phyloP scores from a whole-genome alignment of 2,888 invertebrate genomes.

The Phymatocera aterrima region DNA sequence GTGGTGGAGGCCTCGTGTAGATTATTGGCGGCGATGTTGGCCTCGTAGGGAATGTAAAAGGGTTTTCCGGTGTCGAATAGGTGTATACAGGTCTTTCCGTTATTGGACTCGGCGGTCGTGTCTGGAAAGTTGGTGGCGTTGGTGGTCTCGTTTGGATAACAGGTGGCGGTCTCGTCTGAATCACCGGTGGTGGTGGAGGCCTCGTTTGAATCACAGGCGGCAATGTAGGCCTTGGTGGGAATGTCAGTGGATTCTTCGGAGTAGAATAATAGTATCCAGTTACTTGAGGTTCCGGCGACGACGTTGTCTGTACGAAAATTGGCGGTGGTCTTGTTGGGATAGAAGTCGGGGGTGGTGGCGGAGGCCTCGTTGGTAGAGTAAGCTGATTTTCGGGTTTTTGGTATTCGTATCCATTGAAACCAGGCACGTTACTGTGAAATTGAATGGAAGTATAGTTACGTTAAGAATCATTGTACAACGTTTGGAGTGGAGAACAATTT shows the following conservation, averaged over 20 bases:
- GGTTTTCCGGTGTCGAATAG: conserved; percentile 25
- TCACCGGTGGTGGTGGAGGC: conserved; percentile 43
- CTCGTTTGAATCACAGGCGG: conserved; percentile 9
- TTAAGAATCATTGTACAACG: background rate
- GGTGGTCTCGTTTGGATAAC: conserved; percentile 59
- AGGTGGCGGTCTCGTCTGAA: conserved; percentile 62
- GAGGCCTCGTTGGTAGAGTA: conserved; percentile 67
- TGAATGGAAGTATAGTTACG: background rate
- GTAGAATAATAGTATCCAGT: conserved; percentile 51
- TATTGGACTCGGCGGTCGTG: conserved; percentile 18
- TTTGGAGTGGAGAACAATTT: background rate
- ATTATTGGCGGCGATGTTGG: conserved; percentile 50
- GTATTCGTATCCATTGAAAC: conserved; percentile 48
- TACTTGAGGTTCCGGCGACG: conserved; percentile 59
- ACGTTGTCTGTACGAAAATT: conserved; percentile 59
- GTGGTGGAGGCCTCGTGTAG: conserved; percentile 52
- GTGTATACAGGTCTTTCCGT: conserved; percentile 18
- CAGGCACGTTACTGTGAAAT: conserved; percentile 6
- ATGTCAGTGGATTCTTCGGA: conserved; percentile 47
- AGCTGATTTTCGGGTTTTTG: conserved; percentile 48
- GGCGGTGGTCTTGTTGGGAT: conserved; percentile 51
- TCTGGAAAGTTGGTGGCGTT: conserved; percentile 21
- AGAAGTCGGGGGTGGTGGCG: conserved; percentile 70
- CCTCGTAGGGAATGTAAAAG: conserved; percentile 47
- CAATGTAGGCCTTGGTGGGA: conserved; percentile 47